Percentiles rank a stretch among this genome's conserved stretches.
phyloP scores from a whole-genome alignment of 2,113 vertebrate genomes.

The Phaetusa simplex region DNA sequence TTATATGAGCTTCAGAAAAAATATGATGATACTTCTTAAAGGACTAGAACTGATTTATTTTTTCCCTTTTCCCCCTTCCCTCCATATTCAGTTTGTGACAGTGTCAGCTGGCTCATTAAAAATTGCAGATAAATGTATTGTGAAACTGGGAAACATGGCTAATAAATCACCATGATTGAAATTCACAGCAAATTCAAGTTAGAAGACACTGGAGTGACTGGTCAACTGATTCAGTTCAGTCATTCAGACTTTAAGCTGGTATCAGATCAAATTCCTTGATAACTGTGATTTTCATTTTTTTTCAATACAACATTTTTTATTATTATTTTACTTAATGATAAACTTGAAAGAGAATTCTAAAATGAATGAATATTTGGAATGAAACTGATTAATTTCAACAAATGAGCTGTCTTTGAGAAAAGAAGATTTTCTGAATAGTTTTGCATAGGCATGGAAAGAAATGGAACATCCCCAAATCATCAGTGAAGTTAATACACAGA shows the following conservation, averaged over 20 bases:
- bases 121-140: background rate
- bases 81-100: background rate
- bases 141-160: background rate
- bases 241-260: background rate
- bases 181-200: background rate
- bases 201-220: background rate
- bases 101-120: background rate
- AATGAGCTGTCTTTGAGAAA: background rate
- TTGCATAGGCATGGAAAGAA: background rate
- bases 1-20: background rate
- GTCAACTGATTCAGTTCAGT: background rate
- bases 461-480: background rate
- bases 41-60: background rate
- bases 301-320: background rate
- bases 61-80: background rate
- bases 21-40: background rate
- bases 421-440: background rate
- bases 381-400: background rate
- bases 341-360: background rate
- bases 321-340: background rate
- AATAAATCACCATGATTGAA: background rate
- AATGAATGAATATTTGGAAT: background rate
- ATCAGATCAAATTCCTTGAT: background rate
- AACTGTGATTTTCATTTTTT: background rate
- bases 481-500: background rate